A percentile compares a stretch with the other conserved stretches of the same genome.
These are phyloP conservation scores for Agonum fuliginosum DNA, from an alignment of 2,888 invertebrate species.

Conservation along the genomic window DNA sequence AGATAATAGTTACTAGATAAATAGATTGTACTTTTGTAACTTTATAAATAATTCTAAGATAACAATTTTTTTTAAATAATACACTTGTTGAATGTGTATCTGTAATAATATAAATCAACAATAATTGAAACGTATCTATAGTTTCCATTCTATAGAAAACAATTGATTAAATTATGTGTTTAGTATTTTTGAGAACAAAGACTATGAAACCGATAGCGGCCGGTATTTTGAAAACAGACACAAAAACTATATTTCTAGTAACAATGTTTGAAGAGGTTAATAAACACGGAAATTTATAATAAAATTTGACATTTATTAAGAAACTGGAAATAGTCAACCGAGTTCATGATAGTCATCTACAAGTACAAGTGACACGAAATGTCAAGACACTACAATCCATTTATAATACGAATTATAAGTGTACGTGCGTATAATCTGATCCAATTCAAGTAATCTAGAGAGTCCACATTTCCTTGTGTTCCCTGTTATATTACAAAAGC, in stretches of 20 bases:
- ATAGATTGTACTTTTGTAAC: background rate
- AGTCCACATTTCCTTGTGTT: conserved; percentile 41
- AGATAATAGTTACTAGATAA: conserved; percentile 23
- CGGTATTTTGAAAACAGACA: too few species aligned
- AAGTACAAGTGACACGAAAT: conserved; percentile 20
- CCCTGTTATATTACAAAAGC: conserved; percentile 42
- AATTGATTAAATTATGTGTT: too few species aligned
- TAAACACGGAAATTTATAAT: conserved; percentile 9
- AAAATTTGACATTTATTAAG: conserved; percentile 22
- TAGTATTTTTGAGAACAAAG: too few species aligned
- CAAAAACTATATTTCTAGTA: conserved; percentile 24
- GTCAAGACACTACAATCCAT: conserved; percentile 44
- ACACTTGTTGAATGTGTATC: conserved; percentile 18
- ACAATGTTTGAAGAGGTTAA: conserved; percentile 22
- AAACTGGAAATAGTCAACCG: conserved; percentile 20
- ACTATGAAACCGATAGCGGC: too few species aligned
- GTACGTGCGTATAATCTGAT: conserved; percentile 32
- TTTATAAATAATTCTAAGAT: background rate
- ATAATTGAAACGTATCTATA: too few species aligned
- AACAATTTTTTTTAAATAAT: too few species aligned
- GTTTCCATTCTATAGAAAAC: background rate
- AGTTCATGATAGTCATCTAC: conserved; percentile 24
- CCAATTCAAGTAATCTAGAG: conserved; percentile 24
- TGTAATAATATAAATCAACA: background rate
- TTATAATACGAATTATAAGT: conserved; percentile 14